Base-by-base conservation (phyloP, 2,888 invertebrate genomes). In the Cephus rjabovi region DNA sequence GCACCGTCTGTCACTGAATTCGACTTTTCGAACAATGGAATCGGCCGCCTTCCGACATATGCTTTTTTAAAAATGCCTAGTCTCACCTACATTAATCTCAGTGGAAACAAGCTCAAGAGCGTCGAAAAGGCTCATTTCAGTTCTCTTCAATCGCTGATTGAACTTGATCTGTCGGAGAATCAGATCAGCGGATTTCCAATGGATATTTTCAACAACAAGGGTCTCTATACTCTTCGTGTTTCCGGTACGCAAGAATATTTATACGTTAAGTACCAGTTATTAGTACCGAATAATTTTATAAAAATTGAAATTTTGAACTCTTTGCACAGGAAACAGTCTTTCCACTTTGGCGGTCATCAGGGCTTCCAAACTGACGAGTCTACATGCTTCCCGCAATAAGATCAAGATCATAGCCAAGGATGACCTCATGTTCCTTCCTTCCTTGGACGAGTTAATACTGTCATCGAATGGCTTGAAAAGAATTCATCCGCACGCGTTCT, bases 81-180 rank as follows among this genome's bases (percentile, higher is more conserved):
- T 80, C 93, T 96, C 69, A 93, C 94, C 87, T 95, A 94, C 87
- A 92, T 96, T 75, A 95, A 95, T 87, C 92, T 96, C 79, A 94
- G 94, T 40, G 94, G 94, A 77, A 97, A 97, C 87, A 93, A 93
- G 77, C 91, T 97, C 75, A 93, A 93, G 75, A 93, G 94, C 6
- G 92, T 95, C 86, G 94, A 95, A 78, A 92, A 93, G 33, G 92
- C 92, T 76, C 93, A 94, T 0, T 96, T 96, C 90, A 94, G 94
- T 79, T 93, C 93, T 34, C 92, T 95, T 34, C 92, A 94, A 15
- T 93, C 94, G 75, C 93, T 97, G 77, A 95, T 95, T 88, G 96
- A 96, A 86, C 90, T 97, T 37, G 95, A 96, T 87, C 92, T 97
- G 12, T 95, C 96, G 31, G 93, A 95, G 83, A 97, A 97, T 88